Conservation (phyloP, 1,140 invertebrate genomes). For the Listronotus oregonensis region DNA sequence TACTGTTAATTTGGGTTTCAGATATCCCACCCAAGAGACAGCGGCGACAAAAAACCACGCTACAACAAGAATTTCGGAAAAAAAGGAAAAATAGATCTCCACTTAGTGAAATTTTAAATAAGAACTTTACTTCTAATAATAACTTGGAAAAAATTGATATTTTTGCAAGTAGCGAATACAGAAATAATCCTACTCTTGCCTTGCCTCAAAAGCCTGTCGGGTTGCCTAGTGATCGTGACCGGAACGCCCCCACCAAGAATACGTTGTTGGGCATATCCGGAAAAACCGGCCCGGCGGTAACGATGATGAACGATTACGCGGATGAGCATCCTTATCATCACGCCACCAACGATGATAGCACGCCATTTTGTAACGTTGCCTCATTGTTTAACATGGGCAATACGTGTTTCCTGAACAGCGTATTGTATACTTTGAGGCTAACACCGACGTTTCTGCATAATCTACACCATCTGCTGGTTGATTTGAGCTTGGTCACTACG, state of each 20-base stretch:
- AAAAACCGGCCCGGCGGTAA: not conserved
- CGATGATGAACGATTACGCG: constrained; percentile 20
- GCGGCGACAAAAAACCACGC: no score
- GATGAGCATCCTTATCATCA: constrained; percentile 13
- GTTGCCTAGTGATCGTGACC: no score
- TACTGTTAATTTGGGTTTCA: no score
- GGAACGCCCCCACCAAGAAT: not conserved
- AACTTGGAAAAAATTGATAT: no score
- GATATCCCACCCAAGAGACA: no score
- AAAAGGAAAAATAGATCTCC: no score
- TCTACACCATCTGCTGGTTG: constrained; percentile 79
- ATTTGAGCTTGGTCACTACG: constrained; percentile 70
- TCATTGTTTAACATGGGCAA: constrained; percentile 88
- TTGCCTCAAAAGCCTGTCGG: no score
- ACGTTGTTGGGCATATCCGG: not conserved
- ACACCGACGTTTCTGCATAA: constrained; percentile 87
- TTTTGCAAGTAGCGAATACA: no score
- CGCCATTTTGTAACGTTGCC: constrained; percentile 65
- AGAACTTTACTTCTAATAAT: no score
- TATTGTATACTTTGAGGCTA: constrained; percentile 86
- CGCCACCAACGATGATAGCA: constrained; percentile 51
- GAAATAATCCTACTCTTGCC: no score
- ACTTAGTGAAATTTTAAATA: no score
- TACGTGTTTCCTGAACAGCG: constrained; percentile 90
- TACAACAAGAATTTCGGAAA: no score